phyloP scores from a whole-genome alignment of 2,113 vertebrate species.

The Orycteropus afer region DNA sequence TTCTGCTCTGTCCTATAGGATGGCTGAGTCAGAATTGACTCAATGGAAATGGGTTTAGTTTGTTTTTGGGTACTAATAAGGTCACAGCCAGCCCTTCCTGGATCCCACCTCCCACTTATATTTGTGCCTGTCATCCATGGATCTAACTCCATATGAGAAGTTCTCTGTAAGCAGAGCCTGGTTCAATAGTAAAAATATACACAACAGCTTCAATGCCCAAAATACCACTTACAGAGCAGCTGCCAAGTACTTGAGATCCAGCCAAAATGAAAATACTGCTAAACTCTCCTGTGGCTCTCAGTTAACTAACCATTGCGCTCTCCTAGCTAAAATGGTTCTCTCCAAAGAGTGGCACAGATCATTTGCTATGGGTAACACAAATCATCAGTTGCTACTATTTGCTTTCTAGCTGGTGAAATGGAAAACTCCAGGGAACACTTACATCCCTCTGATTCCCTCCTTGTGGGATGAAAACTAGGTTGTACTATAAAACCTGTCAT shows the following conservation, averaged over 20 bases:
- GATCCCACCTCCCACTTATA: neutral
- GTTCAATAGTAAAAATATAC: neutral
- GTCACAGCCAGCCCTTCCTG: neutral
- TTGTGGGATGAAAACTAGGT: neutral
- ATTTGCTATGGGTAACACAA: neutral
- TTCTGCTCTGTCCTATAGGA: too few species aligned
- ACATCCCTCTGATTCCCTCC: neutral
- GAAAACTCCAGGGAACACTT: neutral
- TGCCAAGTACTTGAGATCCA: neutral
- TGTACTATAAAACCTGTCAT: neutral
- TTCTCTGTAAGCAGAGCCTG: neutral
- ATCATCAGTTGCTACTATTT: neutral
- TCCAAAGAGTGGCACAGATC: neutral
- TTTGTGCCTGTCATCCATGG: neutral
- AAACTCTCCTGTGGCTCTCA: neutral
- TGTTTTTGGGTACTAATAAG: too few species aligned
- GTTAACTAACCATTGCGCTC: neutral
- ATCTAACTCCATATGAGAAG: neutral
- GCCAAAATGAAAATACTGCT: constrained; percentile 23
- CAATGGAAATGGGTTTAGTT: too few species aligned
- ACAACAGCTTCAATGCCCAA: neutral
- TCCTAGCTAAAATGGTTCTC: neutral
- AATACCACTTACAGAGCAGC: neutral
- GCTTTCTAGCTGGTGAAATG: neutral
- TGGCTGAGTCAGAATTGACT: too few species aligned